Evolutionary conservation across 2,888 invertebrate species (phyloP), one percentile per base, ranked within the genome.

Genomic region (Parnassius orleans): DNA sequence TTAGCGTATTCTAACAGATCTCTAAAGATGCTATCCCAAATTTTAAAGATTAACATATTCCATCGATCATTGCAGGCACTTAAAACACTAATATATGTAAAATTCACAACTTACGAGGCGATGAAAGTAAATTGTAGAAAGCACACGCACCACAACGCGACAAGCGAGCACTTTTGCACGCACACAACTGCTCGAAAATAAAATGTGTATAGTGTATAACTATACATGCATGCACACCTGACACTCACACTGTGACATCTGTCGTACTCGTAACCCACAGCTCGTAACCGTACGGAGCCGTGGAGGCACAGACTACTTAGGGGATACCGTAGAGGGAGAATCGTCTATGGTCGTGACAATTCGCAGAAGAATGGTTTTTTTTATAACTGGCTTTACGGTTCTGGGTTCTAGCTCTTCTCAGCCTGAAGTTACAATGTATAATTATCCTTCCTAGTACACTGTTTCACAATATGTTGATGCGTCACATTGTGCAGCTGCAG

Each of bases 21-120:
- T 72, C 67, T 69, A 66, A 65, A 65, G 64, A 46, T 63, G 63
- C 63, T 65, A 63, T 63, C 53, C 42, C 41, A 68, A 60, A 57
- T 63, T 60, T 60, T 61, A 43, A 62, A 41, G 60, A 58, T 56
- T 55, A 56, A 53, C 10, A 10, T 68, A 67, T 60, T 59, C 64
- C 75, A 77, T 70, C 71, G 69, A 72, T 68, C 56, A 60, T 65
- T 65, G 53, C 65, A 66, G 69, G 67, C 83, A 84, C 84, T 76
- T 79, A 76, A 75, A 81, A 77, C 86, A 87, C 86, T 66, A 72
- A 77, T 81, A 74, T 75, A 80, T 75, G 81, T 71, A 63, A 83
- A 87, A 83, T 80, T 81, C 84, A 84, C 84, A 87, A 90, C 90
- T 90, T 90, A 90, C 90, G 86, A 90, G 87, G 87, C 88, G 89